Percentiles rank a stretch among this genome's conserved stretches.
Conservation (phyloP, 1,140 invertebrate species). For the Myzus persicae region DNA sequence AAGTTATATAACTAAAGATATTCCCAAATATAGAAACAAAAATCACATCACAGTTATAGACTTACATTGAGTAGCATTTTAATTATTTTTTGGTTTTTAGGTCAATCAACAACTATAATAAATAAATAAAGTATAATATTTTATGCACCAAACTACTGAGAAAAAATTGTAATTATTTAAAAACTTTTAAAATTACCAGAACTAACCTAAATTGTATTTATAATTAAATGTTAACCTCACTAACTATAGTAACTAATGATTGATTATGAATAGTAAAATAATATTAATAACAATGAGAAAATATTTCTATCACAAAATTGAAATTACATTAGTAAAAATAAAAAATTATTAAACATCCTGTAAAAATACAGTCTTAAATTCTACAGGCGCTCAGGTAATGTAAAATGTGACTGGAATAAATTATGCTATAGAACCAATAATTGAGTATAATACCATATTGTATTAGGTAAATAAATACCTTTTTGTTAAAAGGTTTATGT, state of each 20-base stretch:
- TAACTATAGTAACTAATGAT: background rate
- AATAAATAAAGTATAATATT: background rate
- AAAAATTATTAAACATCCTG: background rate
- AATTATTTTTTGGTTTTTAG: background rate
- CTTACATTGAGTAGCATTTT: background rate
- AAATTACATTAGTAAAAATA: background rate
- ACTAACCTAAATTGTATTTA: background rate
- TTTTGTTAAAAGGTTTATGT: background rate
- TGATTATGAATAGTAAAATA: background rate
- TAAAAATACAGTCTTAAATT: constrained; percentile 14
- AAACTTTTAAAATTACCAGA: background rate
- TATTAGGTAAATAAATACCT: background rate
- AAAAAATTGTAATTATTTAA: background rate
- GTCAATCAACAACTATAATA: background rate
- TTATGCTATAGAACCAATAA: background rate
- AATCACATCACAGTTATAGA: constrained; percentile 15
- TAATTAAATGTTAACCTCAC: background rate
- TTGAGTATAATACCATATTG: background rate
- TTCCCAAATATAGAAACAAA: background rate
- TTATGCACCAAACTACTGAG: background rate
- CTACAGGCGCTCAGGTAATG: background rate
- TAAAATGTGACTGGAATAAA: constrained; percentile 19
- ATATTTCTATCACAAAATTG: background rate
- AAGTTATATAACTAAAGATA: background rate
- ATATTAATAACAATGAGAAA: constrained; percentile 19